A percentile compares a stretch with the other conserved stretches of the same genome.
phyloP scores from a whole-genome alignment of 2,113 vertebrate genomes.

The Numenius arquata region DNA sequence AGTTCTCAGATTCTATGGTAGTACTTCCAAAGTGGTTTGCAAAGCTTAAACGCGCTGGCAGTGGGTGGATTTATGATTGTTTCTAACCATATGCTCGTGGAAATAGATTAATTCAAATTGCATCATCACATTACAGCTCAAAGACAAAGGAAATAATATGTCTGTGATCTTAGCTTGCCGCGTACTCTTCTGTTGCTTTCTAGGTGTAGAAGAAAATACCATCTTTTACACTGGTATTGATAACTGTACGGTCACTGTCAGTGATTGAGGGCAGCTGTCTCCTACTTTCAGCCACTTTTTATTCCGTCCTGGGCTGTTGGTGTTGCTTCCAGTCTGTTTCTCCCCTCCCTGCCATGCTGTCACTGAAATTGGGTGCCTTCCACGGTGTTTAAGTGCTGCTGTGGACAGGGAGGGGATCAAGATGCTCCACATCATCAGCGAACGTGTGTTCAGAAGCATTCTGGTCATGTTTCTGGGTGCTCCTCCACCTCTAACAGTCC shows the following conservation, averaged over 20 bases:
- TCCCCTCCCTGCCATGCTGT: background rate
- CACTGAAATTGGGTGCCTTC: background rate
- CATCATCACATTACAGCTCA: background rate
- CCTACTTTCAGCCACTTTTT: background rate
- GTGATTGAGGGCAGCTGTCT: background rate
- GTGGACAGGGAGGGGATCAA: background rate
- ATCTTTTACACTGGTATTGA: background rate
- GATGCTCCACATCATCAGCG: background rate
- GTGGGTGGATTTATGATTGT: background rate
- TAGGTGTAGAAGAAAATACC: background rate
- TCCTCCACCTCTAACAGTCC: background rate
- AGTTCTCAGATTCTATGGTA: background rate
- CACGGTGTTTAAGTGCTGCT: background rate
- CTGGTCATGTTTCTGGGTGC: background rate
- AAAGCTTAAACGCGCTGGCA: background rate
- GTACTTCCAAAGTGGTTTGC: background rate
- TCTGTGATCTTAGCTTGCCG: background rate
- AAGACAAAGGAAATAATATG: background rate
- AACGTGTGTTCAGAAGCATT: background rate
- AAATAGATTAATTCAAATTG: background rate
- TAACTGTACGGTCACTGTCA: background rate
- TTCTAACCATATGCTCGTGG: background rate
- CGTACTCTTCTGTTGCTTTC: background rate
- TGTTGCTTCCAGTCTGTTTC: background rate
- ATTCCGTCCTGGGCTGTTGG: too few species aligned